phyloP scores from a whole-genome alignment of 1,140 invertebrate species.

The Akabosia matsudoensis region DNA sequence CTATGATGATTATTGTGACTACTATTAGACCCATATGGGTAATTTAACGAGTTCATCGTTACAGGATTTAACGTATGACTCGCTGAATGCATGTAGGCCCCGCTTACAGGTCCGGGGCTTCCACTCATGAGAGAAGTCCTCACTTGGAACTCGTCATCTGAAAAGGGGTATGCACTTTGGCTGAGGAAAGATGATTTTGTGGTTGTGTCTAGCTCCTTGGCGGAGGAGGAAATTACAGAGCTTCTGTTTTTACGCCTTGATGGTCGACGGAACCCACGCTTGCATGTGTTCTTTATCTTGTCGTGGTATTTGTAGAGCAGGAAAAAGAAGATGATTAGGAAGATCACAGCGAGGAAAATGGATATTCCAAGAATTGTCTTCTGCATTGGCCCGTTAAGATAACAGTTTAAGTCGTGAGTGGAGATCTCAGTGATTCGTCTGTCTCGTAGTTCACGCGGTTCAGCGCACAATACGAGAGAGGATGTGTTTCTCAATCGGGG shows the following conservation, averaged over 20 bases:
- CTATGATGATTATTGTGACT: constrained; percentile 27
- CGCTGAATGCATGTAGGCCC: neutral
- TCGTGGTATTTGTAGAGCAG: constrained; percentile 73
- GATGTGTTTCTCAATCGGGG: constrained; percentile 48
- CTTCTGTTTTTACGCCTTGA: constrained; percentile 37
- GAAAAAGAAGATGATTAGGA: constrained; percentile 65
- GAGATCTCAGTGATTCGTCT: constrained; percentile 65
- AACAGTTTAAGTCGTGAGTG: constrained; percentile 74
- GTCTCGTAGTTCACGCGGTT: constrained; percentile 67
- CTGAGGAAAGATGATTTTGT: constrained; percentile 46
- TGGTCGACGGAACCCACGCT: constrained; percentile 50
- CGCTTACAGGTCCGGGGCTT: constrained; percentile 30
- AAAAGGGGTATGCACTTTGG: constrained; percentile 33
- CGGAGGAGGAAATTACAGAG: constrained; percentile 37
- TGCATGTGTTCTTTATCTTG: constrained; percentile 69
- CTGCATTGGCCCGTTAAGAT: constrained; percentile 67
- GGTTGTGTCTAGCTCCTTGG: constrained; percentile 39
- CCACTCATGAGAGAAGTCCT: constrained; percentile 31
- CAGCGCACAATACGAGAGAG: constrained; percentile 63
- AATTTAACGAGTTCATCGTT: constrained; percentile 23
- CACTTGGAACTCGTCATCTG: constrained; percentile 44
- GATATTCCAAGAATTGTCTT: constrained; percentile 73
- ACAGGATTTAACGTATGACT: constrained; percentile 21
- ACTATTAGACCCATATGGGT: constrained; percentile 24
- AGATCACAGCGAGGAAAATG: constrained; percentile 63